Evolutionary conservation across 2,888 invertebrate genomes (phyloP).

Genomic region (Deilephila porcellus): DNA sequence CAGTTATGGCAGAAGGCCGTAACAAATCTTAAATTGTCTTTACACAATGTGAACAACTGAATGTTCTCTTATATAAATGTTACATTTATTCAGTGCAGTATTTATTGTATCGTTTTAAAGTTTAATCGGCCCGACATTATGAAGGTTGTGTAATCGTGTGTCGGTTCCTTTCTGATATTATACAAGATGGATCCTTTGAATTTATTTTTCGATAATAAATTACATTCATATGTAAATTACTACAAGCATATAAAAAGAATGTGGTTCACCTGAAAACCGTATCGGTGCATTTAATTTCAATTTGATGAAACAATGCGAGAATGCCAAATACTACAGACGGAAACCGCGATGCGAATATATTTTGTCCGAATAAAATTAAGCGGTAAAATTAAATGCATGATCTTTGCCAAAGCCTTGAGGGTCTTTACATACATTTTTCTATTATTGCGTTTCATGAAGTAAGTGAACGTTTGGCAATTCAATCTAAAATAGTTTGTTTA

Average conservation of each 20-base stretch:
- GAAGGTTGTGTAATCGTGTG: not conserved
- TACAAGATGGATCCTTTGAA: not conserved
- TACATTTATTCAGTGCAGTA: not conserved
- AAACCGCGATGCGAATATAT: not conserved
- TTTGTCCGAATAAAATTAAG: slow-evolving; percentile 9
- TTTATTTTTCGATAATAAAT: not conserved
- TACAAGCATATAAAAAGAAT: not conserved
- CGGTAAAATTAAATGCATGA: slow-evolving; percentile 33
- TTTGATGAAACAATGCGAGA: slow-evolving; percentile 13
- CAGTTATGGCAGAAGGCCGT: not conserved
- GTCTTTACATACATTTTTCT: slow-evolving; percentile 42
- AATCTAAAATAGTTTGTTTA: slow-evolving; percentile 73
- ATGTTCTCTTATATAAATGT: not conserved
- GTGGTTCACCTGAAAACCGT: slow-evolving; percentile 2
- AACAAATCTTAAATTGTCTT: not conserved
- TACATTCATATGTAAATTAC: not conserved
- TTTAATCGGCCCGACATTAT: not conserved
- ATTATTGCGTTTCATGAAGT: slow-evolving; percentile 42
- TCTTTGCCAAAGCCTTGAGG: slow-evolving; percentile 42
- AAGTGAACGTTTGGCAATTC: slow-evolving; percentile 54
- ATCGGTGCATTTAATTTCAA: not conserved
- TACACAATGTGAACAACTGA: not conserved
- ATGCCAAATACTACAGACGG: not conserved
- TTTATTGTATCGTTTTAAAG: too few relatives aligned
- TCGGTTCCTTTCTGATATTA: not conserved